Base-by-base conservation (phyloP, 2,113 vertebrate species). In the Saccopteryx leptura region DNA sequence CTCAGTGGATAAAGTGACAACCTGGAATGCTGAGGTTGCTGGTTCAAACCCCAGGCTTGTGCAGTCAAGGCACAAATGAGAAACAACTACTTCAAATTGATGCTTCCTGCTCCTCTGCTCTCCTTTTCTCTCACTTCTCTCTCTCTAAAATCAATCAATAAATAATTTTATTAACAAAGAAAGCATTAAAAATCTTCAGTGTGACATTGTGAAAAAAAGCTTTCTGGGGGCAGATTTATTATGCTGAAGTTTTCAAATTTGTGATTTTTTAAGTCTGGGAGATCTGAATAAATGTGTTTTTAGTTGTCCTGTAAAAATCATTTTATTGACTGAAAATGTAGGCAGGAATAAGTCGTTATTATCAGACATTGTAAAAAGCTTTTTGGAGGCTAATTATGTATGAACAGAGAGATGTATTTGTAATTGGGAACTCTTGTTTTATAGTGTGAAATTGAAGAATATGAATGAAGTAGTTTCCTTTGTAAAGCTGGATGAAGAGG, bases 311-410 rank as follows among this genome's bases (percentile, higher is more conserved):
- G 11, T 71, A 85, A 75, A 83, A 89, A 50, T 31, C 2, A 33
- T 88, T 95, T 94, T 60, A 75, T 71, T 87, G 75, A 56, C 28
- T 79, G 28, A 79, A 92, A 58, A 58, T n/a, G 52, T 56, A 78
- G 8, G 15, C 23, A 71, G 9, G 24, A 90, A 79, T 84, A 21
- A n/a, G 11, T 87, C 10, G 52, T 74, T 63, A n/a, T 84, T 50
- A 54, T 82, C 50, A 54, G 26, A 48, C 15, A 76, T 46, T 74
- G 56, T 28, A 69, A 86, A 88, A 11, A 85, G 7, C 11, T 84
- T 91, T 65, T 54, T 72, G 17, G 15, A 19, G 23, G 54, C 78
- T 88, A 48, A 60, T 72, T 81, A 50, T 80, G 15, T 82, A 28
- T 71, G 15, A 91, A 46, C 24, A 5, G 54, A 92, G 31, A 92